Base-by-base conservation (phyloP, 2,113 vertebrate species). In the Mixornis gularis region DNA sequence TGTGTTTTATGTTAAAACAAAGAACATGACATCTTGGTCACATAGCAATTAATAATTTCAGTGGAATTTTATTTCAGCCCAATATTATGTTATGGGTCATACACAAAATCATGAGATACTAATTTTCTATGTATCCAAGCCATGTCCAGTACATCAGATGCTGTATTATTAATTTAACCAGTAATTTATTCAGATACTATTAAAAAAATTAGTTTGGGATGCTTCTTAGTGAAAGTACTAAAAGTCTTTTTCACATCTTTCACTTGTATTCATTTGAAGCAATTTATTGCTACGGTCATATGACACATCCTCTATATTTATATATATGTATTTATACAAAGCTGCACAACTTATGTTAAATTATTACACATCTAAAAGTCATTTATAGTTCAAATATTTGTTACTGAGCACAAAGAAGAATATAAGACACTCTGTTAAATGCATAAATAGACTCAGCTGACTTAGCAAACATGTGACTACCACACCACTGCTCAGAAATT, bases 1-100 rank as follows among this genome's bases (percentile, higher is more conserved):
- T 90, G 73, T 95, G 80, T 91, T 96, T 90, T 93, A 85, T 8
- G 5, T 95, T 95, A 95, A 96, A 87, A 43, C 60, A 84, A 92
- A 94, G 68, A 90, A 63, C 60, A 83, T 12, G 52, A 70, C 63
- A 38, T 51, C 36, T 79, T 89, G 51, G 41, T 87, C 94, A 85
- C 41, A 85, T 2, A 59, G 56, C 73, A 92, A 85, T 81, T 68
- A 91, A 87, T 80, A 82, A 89, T 72, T 90, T 87, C 72, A 64
- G 29, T 69, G 70, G 68, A 84, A 94, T 96, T 96, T 95, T 88
- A 91, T 89, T 97, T 89, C 94, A 89, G 44, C 80, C 43, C 64
- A 74, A 43, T 60, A 94, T 93, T 94, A 52, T 69, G 21, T 60
- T 89, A 84, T 65, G 20, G 79, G 41, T 69, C 60, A 89, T 46